These are phyloP conservation scores for Dendrocincla fuliginosa DNA, from an alignment of 2,797 vertebrate genomes.

Conservation along the genomic window DNA sequence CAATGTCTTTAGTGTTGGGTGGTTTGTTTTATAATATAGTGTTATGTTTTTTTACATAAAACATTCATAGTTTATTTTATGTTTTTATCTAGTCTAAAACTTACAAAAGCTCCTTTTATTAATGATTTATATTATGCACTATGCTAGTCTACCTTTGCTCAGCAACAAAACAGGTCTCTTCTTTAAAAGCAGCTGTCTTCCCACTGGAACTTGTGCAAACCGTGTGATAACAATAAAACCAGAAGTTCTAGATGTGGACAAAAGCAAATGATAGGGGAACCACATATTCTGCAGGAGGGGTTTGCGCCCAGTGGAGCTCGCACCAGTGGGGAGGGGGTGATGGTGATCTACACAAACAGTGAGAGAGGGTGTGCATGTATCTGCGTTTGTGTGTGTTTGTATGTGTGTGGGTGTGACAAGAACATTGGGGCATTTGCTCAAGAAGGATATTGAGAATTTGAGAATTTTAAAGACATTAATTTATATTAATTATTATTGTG, in stretches of 20 bases:
- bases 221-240: not conserved
- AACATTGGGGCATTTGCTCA: not conserved
- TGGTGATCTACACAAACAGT: not conserved
- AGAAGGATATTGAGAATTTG: not conserved
- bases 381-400: fast-evolving
- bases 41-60: not conserved
- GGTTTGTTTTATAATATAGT: not conserved
- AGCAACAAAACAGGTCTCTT: not conserved
- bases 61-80: not conserved
- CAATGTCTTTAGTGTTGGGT: not conserved
- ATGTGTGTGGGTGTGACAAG: fast-evolving
- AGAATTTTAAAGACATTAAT: not conserved
- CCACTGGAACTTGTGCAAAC: not conserved
- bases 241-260: not conserved
- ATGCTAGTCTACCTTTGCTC: not conserved
- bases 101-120: not conserved
- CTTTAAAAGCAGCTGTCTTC: not conserved
- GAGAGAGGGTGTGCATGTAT: not conserved
- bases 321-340: fast-evolving
- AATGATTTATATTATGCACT: not conserved
- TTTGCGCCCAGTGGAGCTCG: not conserved
- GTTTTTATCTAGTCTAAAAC: not conserved
- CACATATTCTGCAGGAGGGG: not conserved
- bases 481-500: not conserved
- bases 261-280: not conserved